Conservation (phyloP, 2,113 vertebrate genomes). For the Scopus umbretta region DNA sequence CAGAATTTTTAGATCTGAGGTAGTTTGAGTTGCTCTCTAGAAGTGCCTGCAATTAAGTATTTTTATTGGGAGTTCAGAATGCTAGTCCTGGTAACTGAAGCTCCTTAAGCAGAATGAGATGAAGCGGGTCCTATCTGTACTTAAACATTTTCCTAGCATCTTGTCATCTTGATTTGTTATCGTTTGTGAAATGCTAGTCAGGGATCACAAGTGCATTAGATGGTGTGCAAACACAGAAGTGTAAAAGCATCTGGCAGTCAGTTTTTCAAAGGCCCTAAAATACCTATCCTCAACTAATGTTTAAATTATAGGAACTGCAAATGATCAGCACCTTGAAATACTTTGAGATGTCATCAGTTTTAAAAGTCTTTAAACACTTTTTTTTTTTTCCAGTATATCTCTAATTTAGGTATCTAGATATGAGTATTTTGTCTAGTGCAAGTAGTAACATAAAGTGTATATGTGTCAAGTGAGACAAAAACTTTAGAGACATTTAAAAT, state of each 20-base stretch:
- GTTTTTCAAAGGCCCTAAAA: background rate
- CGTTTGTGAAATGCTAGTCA: background rate
- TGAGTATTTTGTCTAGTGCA: background rate
- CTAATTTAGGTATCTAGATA: background rate
- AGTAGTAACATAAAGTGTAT: background rate
- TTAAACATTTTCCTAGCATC: background rate
- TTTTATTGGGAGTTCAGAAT: background rate
- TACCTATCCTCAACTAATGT: background rate
- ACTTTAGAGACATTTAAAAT: background rate
- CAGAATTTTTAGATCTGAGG: background rate
- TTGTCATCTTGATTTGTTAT: background rate
- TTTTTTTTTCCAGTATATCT: background rate
- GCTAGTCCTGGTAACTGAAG: background rate
- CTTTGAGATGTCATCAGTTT: background rate
- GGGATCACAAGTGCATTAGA: background rate
- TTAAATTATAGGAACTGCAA: background rate
- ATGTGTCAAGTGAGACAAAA: background rate
- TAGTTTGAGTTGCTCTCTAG: background rate
- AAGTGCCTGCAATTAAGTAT: background rate
- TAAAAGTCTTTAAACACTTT: background rate
- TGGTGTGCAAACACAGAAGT: background rate
- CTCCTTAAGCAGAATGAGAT: background rate
- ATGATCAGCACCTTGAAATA: background rate
- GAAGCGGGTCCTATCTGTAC: background rate
- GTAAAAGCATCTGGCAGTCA: background rate